These are phyloP conservation scores for Struthidea cinerea DNA, from an alignment of 2,113 vertebrate species.

Conservation along the genomic window DNA sequence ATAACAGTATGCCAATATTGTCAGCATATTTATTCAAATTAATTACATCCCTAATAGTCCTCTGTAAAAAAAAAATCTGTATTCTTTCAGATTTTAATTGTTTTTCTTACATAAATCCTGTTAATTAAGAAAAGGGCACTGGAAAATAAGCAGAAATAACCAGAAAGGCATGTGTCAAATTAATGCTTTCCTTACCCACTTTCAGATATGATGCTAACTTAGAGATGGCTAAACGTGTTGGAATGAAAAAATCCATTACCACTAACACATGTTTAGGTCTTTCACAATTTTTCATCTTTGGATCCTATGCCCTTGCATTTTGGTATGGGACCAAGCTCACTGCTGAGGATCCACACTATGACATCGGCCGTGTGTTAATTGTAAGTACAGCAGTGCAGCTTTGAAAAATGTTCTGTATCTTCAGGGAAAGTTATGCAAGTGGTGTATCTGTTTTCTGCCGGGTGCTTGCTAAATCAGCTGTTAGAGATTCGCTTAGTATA, in stretches of 20 bases:
- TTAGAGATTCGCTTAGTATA: rapidly evolving
- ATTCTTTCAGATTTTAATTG: not conserved
- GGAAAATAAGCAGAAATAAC: not conserved
- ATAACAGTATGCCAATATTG: not conserved
- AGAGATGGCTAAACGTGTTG: conserved; percentile 72
- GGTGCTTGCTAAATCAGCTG: not conserved
- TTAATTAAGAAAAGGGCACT: not conserved
- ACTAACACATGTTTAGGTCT: conserved; percentile 74
- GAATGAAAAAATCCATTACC: conserved; percentile 78
- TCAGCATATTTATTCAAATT: not conserved
- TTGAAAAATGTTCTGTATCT: not conserved
- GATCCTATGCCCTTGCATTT: conserved; percentile 79
- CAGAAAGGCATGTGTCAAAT: not conserved
- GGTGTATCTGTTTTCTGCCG: not conserved
- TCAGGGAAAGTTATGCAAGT: not conserved
- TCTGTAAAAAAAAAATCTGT: not conserved
- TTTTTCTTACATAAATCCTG: not conserved
- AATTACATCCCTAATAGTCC: not conserved
- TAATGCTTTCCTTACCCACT: not conserved
- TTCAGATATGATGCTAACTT: conserved; percentile 74
- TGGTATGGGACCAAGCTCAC: conserved; percentile 84
- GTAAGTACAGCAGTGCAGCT: conserved; percentile 66
- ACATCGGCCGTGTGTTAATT: conserved; percentile 76
- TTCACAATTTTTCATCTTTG: conserved; percentile 77
- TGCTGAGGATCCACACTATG: conserved; percentile 72